Base-by-base conservation (phyloP, 2,888 invertebrate genomes). In the Antitype chi region DNA sequence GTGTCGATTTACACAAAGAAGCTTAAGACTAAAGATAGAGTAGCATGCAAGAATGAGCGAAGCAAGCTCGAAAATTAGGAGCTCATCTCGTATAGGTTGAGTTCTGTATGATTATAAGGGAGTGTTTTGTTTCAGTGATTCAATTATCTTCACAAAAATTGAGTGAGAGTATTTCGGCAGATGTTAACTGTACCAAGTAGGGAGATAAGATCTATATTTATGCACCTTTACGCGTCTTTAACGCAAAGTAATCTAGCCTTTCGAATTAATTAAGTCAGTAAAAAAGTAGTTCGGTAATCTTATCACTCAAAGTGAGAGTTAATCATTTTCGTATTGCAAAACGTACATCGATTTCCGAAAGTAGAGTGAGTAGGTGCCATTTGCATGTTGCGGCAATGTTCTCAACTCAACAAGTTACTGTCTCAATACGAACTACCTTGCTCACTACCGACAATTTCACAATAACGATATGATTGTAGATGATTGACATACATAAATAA, bases 321-420 rank as follows among this genome's bases (percentile, higher is more conserved):
- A 59, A 49, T 53, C 38, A 74, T 55, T 66, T 53, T 70, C 57
- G 20, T 55, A 78, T 82, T 86, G 70, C 81, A 75, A 78, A 80
- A 87, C 25, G 68, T 53, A 82, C 80, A 80, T 84, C 76, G 85
- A 81, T 89, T 84, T 83, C 84, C 75, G 85, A 90, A 90, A 90
- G 84, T 84, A 62, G 78, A 72, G 72, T 85, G 78, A 70, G 88
- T 88, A 84, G 80, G 79, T 86, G 82, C 85, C 73, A 89, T 88
- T 89, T 89, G 85, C 84, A 84, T 88, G 86, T 91, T 91, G 86
- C 89, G 88, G 87, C 86, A 91, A 87, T 88, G 77, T 82, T 84
- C 78, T 74, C 78, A 82, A 85, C 75, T 84, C 81, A 84, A 85
- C 86, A 74, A 88, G 85, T 85, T 85, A 85, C 88, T 80, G 80